phyloP scores from a whole-genome alignment of 2,113 vertebrate species.

The Hyperopisus bebe region DNA sequence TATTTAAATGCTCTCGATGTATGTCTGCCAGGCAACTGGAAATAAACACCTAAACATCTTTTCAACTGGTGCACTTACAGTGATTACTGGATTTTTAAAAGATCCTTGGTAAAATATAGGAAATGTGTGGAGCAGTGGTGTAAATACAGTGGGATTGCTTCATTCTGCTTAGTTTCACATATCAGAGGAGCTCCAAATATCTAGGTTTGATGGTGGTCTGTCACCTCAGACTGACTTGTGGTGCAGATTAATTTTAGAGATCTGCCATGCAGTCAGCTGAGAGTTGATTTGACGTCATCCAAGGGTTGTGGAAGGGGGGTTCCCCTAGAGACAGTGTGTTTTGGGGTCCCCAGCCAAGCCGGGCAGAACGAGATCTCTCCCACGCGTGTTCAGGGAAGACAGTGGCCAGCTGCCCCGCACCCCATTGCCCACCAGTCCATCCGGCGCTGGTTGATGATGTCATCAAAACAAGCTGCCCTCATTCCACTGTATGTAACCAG shows the following conservation, averaged over 20 bases:
- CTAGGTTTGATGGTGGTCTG: neutral
- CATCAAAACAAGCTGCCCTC: neutral
- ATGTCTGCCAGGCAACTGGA: neutral
- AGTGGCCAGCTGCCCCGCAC: neutral
- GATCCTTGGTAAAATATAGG: neutral
- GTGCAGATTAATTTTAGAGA: neutral
- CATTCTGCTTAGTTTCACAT: neutral
- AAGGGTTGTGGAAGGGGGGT: neutral
- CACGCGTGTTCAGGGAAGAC: neutral
- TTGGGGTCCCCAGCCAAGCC: neutral
- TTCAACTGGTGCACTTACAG: neutral
- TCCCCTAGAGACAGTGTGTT: neutral
- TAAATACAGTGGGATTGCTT: neutral
- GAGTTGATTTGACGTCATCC: neutral
- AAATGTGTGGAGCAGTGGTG: neutral
- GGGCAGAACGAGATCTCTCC: neutral
- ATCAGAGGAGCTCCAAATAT: neutral
- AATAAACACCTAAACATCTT: neutral
- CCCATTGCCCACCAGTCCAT: conserved; percentile 3
- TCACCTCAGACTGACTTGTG: neutral
- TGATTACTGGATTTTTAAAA: neutral
- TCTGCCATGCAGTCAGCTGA: neutral
- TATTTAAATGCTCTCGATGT: neutral
- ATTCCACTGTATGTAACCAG: neutral
- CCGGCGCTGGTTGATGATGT: conserved; percentile 13